Conservation (phyloP, 2,797 vertebrate species). For the Galaxias olidus region DNA sequence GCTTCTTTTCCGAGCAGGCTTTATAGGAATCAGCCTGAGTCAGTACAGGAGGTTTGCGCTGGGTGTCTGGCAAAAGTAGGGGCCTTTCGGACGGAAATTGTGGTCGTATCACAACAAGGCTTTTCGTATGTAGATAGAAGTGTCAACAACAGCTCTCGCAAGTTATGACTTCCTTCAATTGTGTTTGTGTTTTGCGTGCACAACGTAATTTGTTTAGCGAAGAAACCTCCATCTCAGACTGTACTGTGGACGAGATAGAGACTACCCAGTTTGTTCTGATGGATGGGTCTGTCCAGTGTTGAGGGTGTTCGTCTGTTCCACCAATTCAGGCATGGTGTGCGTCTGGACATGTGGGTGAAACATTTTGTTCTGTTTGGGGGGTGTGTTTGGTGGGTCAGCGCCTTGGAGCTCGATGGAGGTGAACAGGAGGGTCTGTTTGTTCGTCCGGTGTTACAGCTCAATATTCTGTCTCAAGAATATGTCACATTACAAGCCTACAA, state of each 20-base stretch:
- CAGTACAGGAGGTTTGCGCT: no score
- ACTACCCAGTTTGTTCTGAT: slow-evolving; percentile 70
- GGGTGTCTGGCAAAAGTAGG: background rate
- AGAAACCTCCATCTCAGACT: background rate
- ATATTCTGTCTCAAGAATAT: slow-evolving; percentile 53
- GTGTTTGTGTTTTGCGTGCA: slow-evolving; percentile 42
- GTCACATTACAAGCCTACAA: slow-evolving; percentile 16
- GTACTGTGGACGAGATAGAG: slow-evolving; percentile 43
- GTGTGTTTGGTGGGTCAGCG: slow-evolving; percentile 35
- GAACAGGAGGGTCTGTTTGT: slow-evolving; percentile 61
- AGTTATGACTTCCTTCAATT: no score
- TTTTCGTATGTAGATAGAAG: slow-evolving; percentile 61
- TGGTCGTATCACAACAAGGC: slow-evolving; percentile 38
- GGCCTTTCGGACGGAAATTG: slow-evolving; percentile 28
- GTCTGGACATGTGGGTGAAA: slow-evolving; percentile 75
- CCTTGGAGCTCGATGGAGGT: slow-evolving; percentile 69
- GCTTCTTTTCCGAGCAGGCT: no score
- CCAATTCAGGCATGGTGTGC: slow-evolving; percentile 76
- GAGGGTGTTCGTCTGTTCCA: slow-evolving; percentile 81
- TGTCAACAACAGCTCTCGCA: slow-evolving; percentile 41
- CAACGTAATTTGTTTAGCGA: background rate
- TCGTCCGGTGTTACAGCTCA: slow-evolving; percentile 47
- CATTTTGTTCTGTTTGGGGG: slow-evolving; percentile 62
- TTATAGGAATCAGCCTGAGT: no score
- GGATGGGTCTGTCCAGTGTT: slow-evolving; percentile 80